A percentile compares a stretch with the other conserved stretches of the same genome.
Evolutionary conservation across 2,113 vertebrate genomes (phyloP).

Genomic region (Tragelaphus scriptus): DNA sequence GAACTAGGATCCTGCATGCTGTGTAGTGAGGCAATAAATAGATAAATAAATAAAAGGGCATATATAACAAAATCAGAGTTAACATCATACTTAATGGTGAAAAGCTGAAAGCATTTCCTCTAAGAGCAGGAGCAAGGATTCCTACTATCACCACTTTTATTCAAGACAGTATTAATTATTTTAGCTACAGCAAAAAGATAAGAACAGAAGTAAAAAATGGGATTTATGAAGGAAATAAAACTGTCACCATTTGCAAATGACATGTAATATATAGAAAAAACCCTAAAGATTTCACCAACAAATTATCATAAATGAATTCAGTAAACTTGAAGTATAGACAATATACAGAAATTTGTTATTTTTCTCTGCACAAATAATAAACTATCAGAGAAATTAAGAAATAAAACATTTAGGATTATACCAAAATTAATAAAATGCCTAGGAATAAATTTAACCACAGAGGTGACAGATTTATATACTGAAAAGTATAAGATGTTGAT

Average conservation of each 20-base stretch:
- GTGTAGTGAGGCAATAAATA: neutral
- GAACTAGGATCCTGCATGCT: neutral
- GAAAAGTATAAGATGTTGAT: neutral
- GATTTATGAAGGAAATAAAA: neutral
- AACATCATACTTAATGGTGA: neutral
- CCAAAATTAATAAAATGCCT: neutral
- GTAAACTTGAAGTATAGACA: neutral
- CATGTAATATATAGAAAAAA: neutral
- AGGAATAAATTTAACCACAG: neutral
- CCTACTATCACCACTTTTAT: neutral
- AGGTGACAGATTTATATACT: neutral
- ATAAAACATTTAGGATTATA: neutral
- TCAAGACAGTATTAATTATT: neutral
- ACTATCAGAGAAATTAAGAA: neutral
- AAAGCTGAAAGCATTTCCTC: neutral
- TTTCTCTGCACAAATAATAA: neutral
- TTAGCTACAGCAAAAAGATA: neutral
- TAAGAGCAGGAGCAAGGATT: neutral
- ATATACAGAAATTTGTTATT: neutral
- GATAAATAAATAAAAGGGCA: neutral
- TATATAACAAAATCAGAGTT: neutral
- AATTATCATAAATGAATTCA: neutral
- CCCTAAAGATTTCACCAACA: neutral
- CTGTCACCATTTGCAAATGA: neutral
- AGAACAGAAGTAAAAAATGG: neutral